Base-by-base conservation (phyloP, 2,888 invertebrate species). In the Lordiphosa fenestrarum region DNA sequence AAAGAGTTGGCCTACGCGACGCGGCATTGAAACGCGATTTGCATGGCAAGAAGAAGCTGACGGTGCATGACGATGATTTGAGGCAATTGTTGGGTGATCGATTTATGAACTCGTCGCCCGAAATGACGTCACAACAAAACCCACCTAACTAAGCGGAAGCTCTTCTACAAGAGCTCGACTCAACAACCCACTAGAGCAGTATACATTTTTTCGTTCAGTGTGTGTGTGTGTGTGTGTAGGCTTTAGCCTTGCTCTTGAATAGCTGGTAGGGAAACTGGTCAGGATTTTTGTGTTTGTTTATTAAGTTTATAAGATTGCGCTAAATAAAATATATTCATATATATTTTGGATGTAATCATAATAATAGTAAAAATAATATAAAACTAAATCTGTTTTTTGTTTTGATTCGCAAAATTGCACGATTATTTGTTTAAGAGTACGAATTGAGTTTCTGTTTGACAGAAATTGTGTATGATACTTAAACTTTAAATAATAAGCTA, bases 161-260 rank as follows among this genome's bases (percentile, higher is more conserved):
- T 71, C 67, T 82, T 75, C 58, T 25, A 41, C 41, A 41, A 41
- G 12, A 42, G 30, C 42, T n/a, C 10, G 4, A 15, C 23, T 25
- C 9, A 15, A 41, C 55, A 63, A 50, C 55, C 49, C 41, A 44
- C 44, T 33, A 30, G 10, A 33, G 15, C 44, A 44, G 33, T 44
- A 33, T 30, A 30, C 21, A 19, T 21, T 40, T 40, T 21, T 40
- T 40, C n/a, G 19, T 15, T 30, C n/a, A 42, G 39, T 59, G 49
- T 56, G 61, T 73, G 66, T 68, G 66, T 50, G 51, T 63, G 59
- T 15, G 15, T 15, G 51, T 63, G 59, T 52, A 55, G 60, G 67
- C 64, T 70, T 77, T 69, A 74, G 30, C 84, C 82, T 82, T 82
- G 82, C 71, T 66, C 82, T 84, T 84, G 76, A 84, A 84, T 65